Evolutionary conservation across 2,797 vertebrate genomes (phyloP).

Genomic region (Adelosebastes latens): DNA sequence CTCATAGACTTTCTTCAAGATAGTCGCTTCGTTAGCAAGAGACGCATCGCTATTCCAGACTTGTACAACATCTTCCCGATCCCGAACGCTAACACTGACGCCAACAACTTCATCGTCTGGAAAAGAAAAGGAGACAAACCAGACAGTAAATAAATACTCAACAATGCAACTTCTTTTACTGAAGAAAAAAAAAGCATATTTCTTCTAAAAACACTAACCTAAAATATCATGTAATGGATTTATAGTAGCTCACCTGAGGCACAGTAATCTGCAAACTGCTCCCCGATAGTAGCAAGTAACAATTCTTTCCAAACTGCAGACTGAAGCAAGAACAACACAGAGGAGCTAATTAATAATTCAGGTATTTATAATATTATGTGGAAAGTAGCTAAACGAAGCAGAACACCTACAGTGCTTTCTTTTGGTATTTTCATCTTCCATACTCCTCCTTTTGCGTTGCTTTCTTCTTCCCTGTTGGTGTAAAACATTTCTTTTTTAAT

Average conservation of each 20-base stretch:
- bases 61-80: constrained; percentile 91
- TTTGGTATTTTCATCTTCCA: constrained; percentile 97
- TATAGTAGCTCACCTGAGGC: constrained; percentile 81
- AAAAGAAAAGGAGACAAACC: background rate
- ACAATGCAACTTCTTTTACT: too few species aligned
- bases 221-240: background rate
- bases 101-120: constrained; percentile 93
- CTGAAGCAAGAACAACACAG: constrained; percentile 67
- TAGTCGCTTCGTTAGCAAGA: constrained; percentile 86
- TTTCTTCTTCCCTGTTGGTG: constrained; percentile 90
- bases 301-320: constrained; percentile 92
- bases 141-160: background rate
- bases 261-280: constrained; percentile 91
- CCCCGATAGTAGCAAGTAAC: constrained; percentile 90
- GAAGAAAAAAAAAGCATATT: background rate
- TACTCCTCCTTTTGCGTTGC: constrained; percentile 91
- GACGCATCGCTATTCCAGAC: constrained; percentile 92
- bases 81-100: constrained; percentile 90
- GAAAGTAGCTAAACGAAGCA: background rate
- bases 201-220: background rate
- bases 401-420: constrained; percentile 86
- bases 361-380: background rate
- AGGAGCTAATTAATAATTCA: background rate
- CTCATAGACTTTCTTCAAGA: constrained; percentile 90
- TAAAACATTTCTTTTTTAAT: background rate